A percentile compares a stretch with the other conserved stretches of the same genome.
phyloP scores from a whole-genome alignment of 2,113 vertebrate species.

The Nycticorax nycticorax region DNA sequence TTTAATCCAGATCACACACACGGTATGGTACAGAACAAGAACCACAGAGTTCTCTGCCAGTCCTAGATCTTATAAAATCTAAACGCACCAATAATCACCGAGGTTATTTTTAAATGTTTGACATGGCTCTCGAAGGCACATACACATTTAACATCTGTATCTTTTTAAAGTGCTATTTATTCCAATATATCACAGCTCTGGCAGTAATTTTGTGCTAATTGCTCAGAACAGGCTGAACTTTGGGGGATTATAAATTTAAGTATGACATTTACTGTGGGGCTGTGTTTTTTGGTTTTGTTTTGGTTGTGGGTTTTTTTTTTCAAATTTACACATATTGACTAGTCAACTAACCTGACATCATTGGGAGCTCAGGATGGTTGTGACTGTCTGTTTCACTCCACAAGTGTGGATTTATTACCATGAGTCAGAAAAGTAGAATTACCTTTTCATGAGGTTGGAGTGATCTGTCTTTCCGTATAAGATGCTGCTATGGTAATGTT shows the following conservation, averaged over 20 bases:
- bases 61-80: neutral
- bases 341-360: conserved; percentile 47
- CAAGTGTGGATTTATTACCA: conserved; percentile 51
- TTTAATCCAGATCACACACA: neutral
- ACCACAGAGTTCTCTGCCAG: neutral
- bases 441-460: conserved; percentile 50
- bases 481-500: conserved; percentile 48
- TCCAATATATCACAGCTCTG: conserved; percentile 12
- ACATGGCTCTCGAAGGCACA: neutral
- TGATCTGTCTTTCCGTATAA: conserved; percentile 56
- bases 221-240: conserved; percentile 37
- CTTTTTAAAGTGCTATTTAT: conserved; percentile 54
- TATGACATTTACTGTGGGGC: neutral
- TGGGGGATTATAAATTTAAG: conserved; percentile 6
- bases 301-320: neutral
- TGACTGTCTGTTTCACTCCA: conserved; percentile 26
- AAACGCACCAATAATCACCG: neutral
- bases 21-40: neutral
- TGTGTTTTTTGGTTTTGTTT: too few species aligned
- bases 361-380: neutral
- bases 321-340: conserved; percentile 1
- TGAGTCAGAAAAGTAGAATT: conserved; percentile 70
- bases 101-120: conserved; percentile 52
- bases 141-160: conserved; percentile 42
- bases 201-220: conserved; percentile 54